Conservation (phyloP, 1,140 invertebrate genomes). For the Euura lappo region DNA sequence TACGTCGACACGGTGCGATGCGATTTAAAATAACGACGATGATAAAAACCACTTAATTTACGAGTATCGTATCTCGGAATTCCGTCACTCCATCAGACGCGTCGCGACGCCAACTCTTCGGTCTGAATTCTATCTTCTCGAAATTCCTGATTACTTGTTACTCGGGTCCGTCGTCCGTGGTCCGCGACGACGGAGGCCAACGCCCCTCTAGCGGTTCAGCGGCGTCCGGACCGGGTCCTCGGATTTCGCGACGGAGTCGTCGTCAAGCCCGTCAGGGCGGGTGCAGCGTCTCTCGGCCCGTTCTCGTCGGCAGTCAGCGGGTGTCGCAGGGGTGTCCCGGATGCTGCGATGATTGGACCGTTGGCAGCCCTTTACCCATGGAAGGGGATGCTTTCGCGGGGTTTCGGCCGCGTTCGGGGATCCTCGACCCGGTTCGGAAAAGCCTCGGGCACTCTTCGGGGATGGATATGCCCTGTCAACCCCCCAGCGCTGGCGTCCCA, state of each 20-base stretch:
- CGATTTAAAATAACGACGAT: no score
- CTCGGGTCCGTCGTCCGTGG: not conserved
- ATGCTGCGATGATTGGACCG: slow-evolving; percentile 62
- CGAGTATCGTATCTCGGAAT: no score
- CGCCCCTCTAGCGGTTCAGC: slow-evolving; percentile 47
- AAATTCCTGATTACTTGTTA: not conserved
- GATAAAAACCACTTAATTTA: no score
- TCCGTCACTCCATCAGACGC: no score
- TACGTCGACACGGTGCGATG: no score
- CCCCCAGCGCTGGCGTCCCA: slow-evolving; percentile 37
- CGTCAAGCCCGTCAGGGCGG: slow-evolving; percentile 29
- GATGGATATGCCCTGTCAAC: slow-evolving; percentile 38
- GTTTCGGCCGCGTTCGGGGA: slow-evolving; percentile 27
- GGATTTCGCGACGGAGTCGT: slow-evolving; percentile 45
- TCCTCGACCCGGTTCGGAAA: slow-evolving; percentile 8
- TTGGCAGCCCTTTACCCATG: slow-evolving; percentile 44
- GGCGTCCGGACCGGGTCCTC: slow-evolving; percentile 36
- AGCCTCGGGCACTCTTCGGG: not conserved
- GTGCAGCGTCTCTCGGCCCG: slow-evolving; percentile 40
- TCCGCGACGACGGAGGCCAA: slow-evolving; percentile 43
- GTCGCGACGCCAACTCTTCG: no score
- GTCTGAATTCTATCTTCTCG: no score
- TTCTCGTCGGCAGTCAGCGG: slow-evolving; percentile 46
- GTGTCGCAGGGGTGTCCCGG: slow-evolving; percentile 45
- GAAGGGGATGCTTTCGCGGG: slow-evolving; percentile 25